phyloP scores from a whole-genome alignment of 2,888 invertebrate genomes.

The Drosophila differens region DNA sequence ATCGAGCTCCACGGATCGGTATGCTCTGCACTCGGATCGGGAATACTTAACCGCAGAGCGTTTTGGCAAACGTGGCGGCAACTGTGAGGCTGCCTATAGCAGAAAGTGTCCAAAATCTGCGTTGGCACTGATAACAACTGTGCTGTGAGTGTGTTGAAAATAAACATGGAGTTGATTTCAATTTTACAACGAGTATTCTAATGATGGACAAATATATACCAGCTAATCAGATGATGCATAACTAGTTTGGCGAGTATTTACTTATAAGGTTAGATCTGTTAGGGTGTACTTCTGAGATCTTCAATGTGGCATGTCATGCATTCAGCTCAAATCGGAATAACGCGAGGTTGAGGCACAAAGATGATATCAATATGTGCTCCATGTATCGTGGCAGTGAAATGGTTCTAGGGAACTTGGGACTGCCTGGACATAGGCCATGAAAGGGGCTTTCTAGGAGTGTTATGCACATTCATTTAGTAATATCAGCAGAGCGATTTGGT shows the following conservation, averaged over 20 bases:
- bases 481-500: too few relatives aligned
- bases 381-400: slow-evolving; percentile 71
- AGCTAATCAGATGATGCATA: neutral
- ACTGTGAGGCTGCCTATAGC: slow-evolving; percentile 71
- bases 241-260: neutral
- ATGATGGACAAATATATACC: neutral
- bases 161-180: neutral
- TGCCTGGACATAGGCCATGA: slow-evolving; percentile 83
- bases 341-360: slow-evolving; percentile 14
- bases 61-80: slow-evolving; percentile 86
- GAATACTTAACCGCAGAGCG: slow-evolving; percentile 90
- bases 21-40: slow-evolving; percentile 88
- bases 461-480: neutral
- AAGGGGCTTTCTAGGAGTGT: neutral
- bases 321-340: neutral
- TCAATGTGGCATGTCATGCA: slow-evolving; percentile 3
- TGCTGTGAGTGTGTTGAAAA: slow-evolving; percentile 47
- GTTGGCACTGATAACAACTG: slow-evolving; percentile 69
- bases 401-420: slow-evolving; percentile 86
- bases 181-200: neutral
- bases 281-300: neutral
- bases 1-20: slow-evolving; percentile 88
- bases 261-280: neutral
- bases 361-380: slow-evolving; percentile 49
- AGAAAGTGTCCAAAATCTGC: slow-evolving; percentile 74